Percentiles rank a stretch among this genome's conserved stretches.
Conservation (phyloP, 1,140 invertebrate species). For the Drosophila rhopaloa region DNA sequence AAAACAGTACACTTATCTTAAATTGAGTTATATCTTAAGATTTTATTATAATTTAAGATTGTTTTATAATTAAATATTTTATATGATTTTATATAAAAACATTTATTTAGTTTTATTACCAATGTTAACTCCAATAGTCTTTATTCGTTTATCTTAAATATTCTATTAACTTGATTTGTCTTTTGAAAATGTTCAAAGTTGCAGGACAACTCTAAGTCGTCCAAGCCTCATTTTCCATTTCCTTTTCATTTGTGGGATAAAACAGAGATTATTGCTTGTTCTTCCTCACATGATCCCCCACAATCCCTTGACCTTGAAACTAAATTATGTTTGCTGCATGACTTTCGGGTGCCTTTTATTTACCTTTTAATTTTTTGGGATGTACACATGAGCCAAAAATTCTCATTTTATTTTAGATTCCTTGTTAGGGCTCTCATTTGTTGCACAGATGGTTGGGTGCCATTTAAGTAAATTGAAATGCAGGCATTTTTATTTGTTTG, state of each 20-base stretch:
- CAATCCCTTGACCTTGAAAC: slow-evolving; percentile 38
- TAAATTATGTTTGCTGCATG: slow-evolving; percentile 60
- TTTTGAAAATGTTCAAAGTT: not conserved
- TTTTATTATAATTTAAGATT: too few species aligned
- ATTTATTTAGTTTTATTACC: too few species aligned
- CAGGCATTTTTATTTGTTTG: slow-evolving; percentile 14
- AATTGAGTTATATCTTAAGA: too few species aligned
- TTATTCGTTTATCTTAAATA: too few species aligned
- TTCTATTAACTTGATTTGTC: too few species aligned
- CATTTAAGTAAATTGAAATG: slow-evolving; percentile 67
- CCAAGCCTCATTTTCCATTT: slow-evolving; percentile 16
- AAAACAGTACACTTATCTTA: too few species aligned
- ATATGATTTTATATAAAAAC: too few species aligned
- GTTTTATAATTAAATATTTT: too few species aligned
- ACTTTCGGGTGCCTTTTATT: slow-evolving; percentile 39
- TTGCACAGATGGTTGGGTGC: slow-evolving; percentile 50
- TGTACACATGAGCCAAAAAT: slow-evolving; percentile 40
- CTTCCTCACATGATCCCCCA: slow-evolving; percentile 3
- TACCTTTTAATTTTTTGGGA: slow-evolving; percentile 15
- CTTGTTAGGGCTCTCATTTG: slow-evolving; percentile 35
- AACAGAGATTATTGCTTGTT: slow-evolving; percentile 57
- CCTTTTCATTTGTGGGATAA: slow-evolving; percentile 49
- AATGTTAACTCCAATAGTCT: too few species aligned
- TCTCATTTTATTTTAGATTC: slow-evolving; percentile 49
- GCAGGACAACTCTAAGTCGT: slow-evolving; percentile 19